phyloP scores from a whole-genome alignment of 2,888 invertebrate species.

The Ashinkailepas kermadecensis region DNA sequence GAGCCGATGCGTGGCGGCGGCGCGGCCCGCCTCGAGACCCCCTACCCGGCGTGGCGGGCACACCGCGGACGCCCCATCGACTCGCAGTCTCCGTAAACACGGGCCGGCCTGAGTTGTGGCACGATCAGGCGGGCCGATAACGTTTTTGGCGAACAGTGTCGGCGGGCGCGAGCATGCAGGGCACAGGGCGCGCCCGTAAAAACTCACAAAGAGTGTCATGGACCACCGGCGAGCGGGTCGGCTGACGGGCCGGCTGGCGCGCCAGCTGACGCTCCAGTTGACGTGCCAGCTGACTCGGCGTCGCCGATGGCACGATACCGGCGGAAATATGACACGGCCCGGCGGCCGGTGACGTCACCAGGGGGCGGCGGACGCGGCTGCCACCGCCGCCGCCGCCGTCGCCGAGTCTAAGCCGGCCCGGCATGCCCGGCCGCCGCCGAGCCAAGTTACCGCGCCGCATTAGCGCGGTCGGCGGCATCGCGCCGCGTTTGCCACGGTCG shows the following conservation, averaged over 20 bases:
- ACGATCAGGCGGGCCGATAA: not conserved
- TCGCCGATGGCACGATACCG: not conserved
- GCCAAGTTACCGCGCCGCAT: not conserved
- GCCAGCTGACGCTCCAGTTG: too few species aligned
- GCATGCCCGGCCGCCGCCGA: not conserved
- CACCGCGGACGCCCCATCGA: not conserved
- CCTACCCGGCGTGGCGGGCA: not conserved
- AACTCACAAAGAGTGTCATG: not conserved
- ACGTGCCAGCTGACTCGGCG: not conserved
- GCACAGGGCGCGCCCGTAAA: not conserved
- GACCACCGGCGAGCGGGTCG: not conserved
- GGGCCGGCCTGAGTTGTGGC: not conserved
- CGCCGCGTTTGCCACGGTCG: not conserved
- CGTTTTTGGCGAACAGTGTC: conserved; percentile 2
- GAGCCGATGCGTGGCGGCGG: too few species aligned
- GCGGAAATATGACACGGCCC: not conserved
- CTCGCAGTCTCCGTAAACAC: not conserved
- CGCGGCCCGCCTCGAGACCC: not conserved
- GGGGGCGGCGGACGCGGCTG: not conserved
- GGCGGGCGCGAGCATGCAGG: not conserved
- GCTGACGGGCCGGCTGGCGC: not conserved
- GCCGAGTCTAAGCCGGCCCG: not conserved
- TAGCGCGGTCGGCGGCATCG: not conserved
- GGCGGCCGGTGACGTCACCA: too few species aligned
- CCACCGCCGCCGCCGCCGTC: not conserved